phyloP scores from a whole-genome alignment of 2,888 invertebrate species.

The Eulithis testata region DNA sequence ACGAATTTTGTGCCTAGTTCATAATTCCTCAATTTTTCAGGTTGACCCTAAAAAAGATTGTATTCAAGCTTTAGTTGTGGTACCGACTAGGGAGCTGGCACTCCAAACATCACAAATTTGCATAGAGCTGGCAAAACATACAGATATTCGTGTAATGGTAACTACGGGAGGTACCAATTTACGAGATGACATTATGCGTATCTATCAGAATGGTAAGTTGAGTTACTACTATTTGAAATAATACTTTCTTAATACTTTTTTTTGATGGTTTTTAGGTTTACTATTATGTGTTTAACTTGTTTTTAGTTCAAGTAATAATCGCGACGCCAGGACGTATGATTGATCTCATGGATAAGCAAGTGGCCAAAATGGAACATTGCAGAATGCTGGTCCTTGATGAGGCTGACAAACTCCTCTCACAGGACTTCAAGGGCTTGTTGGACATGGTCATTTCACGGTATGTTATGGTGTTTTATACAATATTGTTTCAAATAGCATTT shows the following conservation, averaged over 20 bases:
- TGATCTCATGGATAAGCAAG: slow-evolving; percentile 99
- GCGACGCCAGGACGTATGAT: slow-evolving; percentile 99
- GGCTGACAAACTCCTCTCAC: slow-evolving; percentile 99
- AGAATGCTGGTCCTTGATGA: slow-evolving; percentile 99
- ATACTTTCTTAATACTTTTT: background rate
- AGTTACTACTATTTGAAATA: too few relatives aligned
- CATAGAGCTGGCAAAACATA: slow-evolving; percentile 98
- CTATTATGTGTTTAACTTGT: slow-evolving; percentile 15
- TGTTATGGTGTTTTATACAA: background rate
- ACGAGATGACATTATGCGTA: slow-evolving; percentile 99
- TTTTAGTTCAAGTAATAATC: slow-evolving; percentile 97
- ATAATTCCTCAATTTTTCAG: slow-evolving; percentile 48
- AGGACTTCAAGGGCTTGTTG: slow-evolving; percentile 99
- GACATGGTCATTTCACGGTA: slow-evolving; percentile 95
- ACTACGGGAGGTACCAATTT: slow-evolving; percentile 99
- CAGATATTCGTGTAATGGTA: slow-evolving; percentile 99
- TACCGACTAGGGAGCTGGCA: slow-evolving; percentile 99
- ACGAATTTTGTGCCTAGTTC: slow-evolving; percentile 3
- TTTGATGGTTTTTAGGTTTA: background rate
- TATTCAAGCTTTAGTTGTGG: slow-evolving; percentile 99
- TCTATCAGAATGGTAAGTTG: slow-evolving; percentile 96
- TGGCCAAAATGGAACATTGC: slow-evolving; percentile 97
- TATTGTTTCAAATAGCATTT: background rate
- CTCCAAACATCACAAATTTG: slow-evolving; percentile 99
- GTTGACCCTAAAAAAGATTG: slow-evolving; percentile 94